phyloP scores from a whole-genome alignment of 2,888 invertebrate species.

The Diplolepis rosae region DNA sequence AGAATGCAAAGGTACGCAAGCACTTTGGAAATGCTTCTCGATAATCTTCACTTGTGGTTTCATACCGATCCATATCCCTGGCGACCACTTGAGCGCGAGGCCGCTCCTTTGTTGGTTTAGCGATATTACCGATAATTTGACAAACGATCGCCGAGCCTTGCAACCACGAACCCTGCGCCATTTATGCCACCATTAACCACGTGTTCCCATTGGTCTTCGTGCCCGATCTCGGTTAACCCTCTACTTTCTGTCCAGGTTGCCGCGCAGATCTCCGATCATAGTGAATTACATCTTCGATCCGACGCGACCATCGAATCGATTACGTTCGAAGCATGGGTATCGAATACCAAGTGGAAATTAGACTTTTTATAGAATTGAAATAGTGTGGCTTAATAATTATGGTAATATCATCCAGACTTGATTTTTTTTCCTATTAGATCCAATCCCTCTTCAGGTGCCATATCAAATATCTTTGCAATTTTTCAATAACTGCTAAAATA shows the following conservation, averaged over 20 bases:
- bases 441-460: not conserved
- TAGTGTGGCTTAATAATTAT: conserved; percentile 11
- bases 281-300: conserved; percentile 15
- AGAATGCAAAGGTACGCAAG: not conserved
- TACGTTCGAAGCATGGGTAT: conserved; percentile 4
- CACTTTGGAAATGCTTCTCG: not conserved
- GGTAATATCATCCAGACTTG: not conserved
- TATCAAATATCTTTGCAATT: too few species aligned
- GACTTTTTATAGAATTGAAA: conserved; percentile 21
- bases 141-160: conserved; percentile 62
- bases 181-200: conserved; percentile 61
- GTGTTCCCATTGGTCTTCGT: conserved; percentile 42
- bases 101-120: conserved; percentile 70
- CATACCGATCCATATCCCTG: conserved; percentile 19
- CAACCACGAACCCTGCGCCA: conserved; percentile 45
- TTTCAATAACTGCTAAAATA: too few species aligned
- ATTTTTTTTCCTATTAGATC: not conserved
- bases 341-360: conserved; percentile 18
- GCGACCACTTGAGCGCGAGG: conserved; percentile 39
- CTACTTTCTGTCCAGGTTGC: conserved; percentile 33
- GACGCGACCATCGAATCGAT: conserved; percentile 23
- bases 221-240: conserved; percentile 43
- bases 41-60: conserved; percentile 25
- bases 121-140: conserved; percentile 73
- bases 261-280: not conserved